Conservation (phyloP, 2,797 vertebrate genomes). For the Zenarchopterus dispar region DNA sequence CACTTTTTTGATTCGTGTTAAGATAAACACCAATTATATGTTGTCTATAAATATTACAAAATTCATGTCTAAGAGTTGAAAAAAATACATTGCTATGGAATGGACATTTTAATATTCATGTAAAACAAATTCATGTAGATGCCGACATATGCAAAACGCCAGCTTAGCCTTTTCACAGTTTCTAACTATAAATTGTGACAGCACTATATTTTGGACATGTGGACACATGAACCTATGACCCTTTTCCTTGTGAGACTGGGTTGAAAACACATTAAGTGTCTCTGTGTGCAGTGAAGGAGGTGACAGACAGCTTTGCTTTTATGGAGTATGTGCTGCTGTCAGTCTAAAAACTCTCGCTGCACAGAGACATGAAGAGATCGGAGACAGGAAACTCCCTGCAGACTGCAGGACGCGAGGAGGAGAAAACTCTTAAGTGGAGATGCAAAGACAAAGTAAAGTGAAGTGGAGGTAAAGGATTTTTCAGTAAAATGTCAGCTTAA, state of each 20-base stretch:
- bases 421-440: conserved; percentile 18
- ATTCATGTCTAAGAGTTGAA: too few relatives aligned
- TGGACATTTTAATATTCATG: too few relatives aligned
- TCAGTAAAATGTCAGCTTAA: neutral
- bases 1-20: too few relatives aligned
- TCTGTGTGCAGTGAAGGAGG: conserved; percentile 22
- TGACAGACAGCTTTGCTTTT: conserved; percentile 36
- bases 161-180: neutral
- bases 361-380: conserved; percentile 26
- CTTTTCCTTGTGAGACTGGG: neutral
- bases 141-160: too few relatives aligned
- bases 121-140: too few relatives aligned
- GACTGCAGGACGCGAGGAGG: conserved; percentile 19
- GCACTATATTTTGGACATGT: neutral
- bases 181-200: neutral
- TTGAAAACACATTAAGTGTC: conserved; percentile 25
- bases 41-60: too few relatives aligned
- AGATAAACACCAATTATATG: too few relatives aligned
- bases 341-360: conserved; percentile 38
- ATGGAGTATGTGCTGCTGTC: conserved; percentile 17
- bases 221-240: neutral
- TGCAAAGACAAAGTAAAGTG: conserved; percentile 4
- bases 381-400: conserved; percentile 33
- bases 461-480: conserved; percentile 11
- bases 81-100: too few relatives aligned